Conservation (phyloP, 2,888 invertebrate species). For the Archips crataeganus region DNA sequence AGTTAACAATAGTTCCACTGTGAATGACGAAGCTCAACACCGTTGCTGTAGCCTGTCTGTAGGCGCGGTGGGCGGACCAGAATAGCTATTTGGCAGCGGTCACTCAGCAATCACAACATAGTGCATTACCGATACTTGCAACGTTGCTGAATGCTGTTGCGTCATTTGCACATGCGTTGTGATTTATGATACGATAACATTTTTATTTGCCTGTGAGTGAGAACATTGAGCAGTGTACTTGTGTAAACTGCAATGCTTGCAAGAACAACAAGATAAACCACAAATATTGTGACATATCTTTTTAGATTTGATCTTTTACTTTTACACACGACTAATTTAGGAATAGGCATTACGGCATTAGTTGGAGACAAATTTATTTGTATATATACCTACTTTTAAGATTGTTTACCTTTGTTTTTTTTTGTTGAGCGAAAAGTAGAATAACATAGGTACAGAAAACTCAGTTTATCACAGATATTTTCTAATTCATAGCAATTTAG, state of each 20-base stretch:
- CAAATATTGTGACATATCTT: background rate
- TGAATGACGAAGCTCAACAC: background rate
- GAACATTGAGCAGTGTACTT: background rate
- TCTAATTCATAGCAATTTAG: too few species aligned
- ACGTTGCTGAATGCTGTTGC: background rate
- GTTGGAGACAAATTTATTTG: too few species aligned
- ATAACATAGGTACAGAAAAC: too few species aligned
- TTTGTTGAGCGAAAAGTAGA: too few species aligned
- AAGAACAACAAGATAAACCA: background rate
- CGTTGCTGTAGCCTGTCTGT: slow-evolving; percentile 43
- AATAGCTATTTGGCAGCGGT: slow-evolving; percentile 54
- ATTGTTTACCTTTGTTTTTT: too few species aligned
- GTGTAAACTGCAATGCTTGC: background rate
- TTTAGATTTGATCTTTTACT: too few species aligned
- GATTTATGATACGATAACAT: background rate
- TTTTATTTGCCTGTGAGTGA: background rate
- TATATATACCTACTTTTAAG: too few species aligned
- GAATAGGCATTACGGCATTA: too few species aligned
- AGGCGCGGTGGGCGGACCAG: slow-evolving; percentile 43
- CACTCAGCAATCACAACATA: slow-evolving; percentile 56
- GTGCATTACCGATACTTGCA: slow-evolving; percentile 24
- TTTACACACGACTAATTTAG: too few species aligned
- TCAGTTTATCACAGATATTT: too few species aligned
- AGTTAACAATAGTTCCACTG: slow-evolving; percentile 2
- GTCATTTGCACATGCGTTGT: background rate